These are phyloP conservation scores for Lamproptera curius DNA, from an alignment of 2,888 invertebrate species.

Conservation along the genomic window DNA sequence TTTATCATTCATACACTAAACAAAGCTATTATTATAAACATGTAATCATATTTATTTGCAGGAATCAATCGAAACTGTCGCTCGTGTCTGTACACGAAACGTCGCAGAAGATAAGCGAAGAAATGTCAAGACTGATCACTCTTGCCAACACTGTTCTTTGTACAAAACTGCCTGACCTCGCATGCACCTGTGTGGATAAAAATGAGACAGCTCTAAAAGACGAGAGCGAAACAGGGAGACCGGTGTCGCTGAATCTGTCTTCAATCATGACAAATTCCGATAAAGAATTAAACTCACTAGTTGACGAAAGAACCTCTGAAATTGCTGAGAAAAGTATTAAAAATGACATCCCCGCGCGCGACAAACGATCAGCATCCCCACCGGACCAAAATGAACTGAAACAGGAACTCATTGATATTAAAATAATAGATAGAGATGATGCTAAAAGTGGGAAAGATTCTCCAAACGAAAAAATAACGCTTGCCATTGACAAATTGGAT, in stretches of 20 bases:
- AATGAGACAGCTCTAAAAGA: conserved; percentile 20
- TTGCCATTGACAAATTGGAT: conserved; percentile 45
- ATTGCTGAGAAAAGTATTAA: conserved; percentile 38
- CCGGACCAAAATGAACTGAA: conserved; percentile 44
- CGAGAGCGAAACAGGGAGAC: conserved; percentile 29
- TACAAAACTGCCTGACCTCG: conserved; percentile 66
- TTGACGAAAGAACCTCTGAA: conserved; percentile 39
- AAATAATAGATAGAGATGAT: conserved; percentile 37
- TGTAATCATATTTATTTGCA: conserved; percentile 33
- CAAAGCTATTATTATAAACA: neutral
- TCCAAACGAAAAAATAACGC: conserved; percentile 31
- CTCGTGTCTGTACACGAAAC: conserved; percentile 54
- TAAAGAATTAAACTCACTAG: conserved; percentile 43
- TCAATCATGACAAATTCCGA: conserved; percentile 39
- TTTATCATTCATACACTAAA: neutral
- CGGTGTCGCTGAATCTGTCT: conserved; percentile 34
- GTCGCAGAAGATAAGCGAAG: conserved; percentile 57
- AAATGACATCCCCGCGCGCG: conserved; percentile 36
- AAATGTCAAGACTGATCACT: conserved; percentile 66
- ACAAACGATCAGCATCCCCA: conserved; percentile 41
- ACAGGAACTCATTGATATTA: conserved; percentile 41
- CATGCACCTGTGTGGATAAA: conserved; percentile 44
- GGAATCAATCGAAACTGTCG: conserved; percentile 59
- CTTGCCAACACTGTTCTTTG: conserved; percentile 71
- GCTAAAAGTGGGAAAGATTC: conserved; percentile 27